Percentiles rank a stretch among this genome's conserved stretches.
Conservation (phyloP, 1,140 invertebrate genomes). For the Brachionus asplanchnoidis region DNA sequence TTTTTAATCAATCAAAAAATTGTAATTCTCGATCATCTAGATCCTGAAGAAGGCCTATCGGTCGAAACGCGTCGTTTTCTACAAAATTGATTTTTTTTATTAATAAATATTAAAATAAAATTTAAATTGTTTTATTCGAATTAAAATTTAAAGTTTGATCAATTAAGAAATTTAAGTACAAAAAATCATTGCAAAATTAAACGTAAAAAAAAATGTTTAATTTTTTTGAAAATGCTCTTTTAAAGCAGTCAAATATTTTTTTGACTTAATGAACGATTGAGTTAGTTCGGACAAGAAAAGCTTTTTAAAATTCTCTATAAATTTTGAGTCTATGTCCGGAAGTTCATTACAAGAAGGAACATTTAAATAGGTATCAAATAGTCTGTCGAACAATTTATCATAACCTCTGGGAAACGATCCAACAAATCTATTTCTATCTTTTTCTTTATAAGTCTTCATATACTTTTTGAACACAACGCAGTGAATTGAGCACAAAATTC, state of each 20-base stretch:
- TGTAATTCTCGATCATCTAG: too few relatives aligned
- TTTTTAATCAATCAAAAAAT: too few relatives aligned
- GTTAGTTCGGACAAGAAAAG: slow-evolving; percentile 1
- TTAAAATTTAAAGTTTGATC: too few relatives aligned
- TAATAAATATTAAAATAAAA: too few relatives aligned
- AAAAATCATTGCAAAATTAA: background rate
- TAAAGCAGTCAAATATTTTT: background rate
- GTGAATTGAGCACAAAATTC: slow-evolving; percentile 37
- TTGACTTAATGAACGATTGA: background rate
- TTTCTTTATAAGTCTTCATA: slow-evolving; percentile 34
- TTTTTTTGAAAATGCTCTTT: slow-evolving; percentile 27
- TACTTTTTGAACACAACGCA: slow-evolving; percentile 39
- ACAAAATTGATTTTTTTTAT: too few relatives aligned
- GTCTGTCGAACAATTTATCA: slow-evolving; percentile 17
- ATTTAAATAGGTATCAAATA: slow-evolving; percentile 37
- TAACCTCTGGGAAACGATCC: slow-evolving; percentile 23
- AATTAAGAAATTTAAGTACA: background rate
- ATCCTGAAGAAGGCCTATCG: too few relatives aligned
- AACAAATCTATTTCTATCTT: slow-evolving; percentile 25
- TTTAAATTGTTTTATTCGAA: too few relatives aligned
- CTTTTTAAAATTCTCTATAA: background rate
- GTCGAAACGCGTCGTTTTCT: too few relatives aligned
- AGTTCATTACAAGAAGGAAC: slow-evolving; percentile 29
- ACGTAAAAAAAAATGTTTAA: background rate
- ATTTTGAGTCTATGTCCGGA: slow-evolving; percentile 13